Evolutionary conservation across 2,888 invertebrate genomes (phyloP), one percentile per base, ranked within the genome.

Genomic region (Pseudanteris insignis): DNA sequence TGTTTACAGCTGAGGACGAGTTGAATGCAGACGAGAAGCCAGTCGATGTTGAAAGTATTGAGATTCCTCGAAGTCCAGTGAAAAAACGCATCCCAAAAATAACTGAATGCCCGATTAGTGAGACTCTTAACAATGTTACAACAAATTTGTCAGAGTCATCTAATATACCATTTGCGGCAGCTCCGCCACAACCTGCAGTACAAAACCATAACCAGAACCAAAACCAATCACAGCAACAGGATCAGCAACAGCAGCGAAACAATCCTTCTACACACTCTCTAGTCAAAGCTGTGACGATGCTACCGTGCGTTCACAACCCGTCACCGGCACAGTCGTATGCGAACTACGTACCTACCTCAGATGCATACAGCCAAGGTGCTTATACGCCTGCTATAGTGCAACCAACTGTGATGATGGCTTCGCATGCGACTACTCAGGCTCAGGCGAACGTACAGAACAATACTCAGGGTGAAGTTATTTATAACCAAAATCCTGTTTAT

Each of bases 101-200:
- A 50, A 63, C 12, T 43, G 50, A 54, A 50, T 38, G 26, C 59
- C 32, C 50, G 15, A 44, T 63, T 18, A 63, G 53, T 40, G 67
- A 72, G 10, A 30, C 21, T 33, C 9, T 37, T 8, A 13, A 43
- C 18, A 55, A 64, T 1, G 66, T 66, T 10, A 68, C 78, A 8
- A 78, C 75, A 11, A 78, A 76, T 36, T 72, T 77, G 1, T 70
- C 77, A 9, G 78, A 77, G 0, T 79, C 79, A 5, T 78, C 78
- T 13, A 78, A 76, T 41, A 50, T 76, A 43, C 78, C 79, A 3
- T 75, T 70, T 13, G 69, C 73, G 2, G 72, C 77, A 6, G 69
- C 69, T 9, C 65, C 67, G 2, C 63, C 50, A 0, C 63, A 48
- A 12, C 48, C 40, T 3, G 66, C 10, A n/a, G 53, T 29, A 37